Base-by-base conservation (phyloP, 2,888 invertebrate species). In the Agrotis puta region DNA sequence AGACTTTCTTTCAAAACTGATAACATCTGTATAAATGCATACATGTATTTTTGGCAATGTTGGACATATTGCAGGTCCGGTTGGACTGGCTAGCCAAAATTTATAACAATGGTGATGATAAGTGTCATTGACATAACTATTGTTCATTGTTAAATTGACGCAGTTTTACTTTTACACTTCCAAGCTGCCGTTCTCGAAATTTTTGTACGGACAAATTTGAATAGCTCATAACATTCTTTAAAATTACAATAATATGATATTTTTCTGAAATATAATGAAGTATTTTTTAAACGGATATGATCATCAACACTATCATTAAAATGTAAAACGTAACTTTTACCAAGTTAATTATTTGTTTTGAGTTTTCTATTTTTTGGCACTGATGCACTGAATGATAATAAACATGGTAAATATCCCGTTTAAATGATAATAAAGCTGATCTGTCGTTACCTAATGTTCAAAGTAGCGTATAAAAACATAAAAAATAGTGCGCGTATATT, bases 141-240 rank as follows among this genome's bases (percentile, higher is more conserved):
- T 90, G 89, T 90, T 79, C 85, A 88, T 83, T 87, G 87, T 88
- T 85, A 65, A 81, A 81, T 83, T 85, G 80, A 87, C 84, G 83
- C 78, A 82, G 79, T 81, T 85, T 77, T 81, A 76, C 80, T 75
- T 83, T 81, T 78, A 76, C 51, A 56, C 47, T 70, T 72, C 24
- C 64, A 64, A 63, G 59, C 20, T 22, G 20, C 58, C 22, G 43
- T 70, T 70, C 56, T 67, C 56, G 47, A 77, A 58, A 16, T 70
- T 72, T 68, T 62, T 67, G 45, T 47, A 20, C 20, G 45, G 24
- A 47, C 50, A 43, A 69, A 2, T 50, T 66, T 69, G 33, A 57
- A 75, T 54, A 39, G 1, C 20, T 33, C 16, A 47, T 62, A 47
- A 51, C 51, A 53, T 45, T 45, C 1, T 63, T 51, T 48, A 50